Evolutionary conservation across 2,888 invertebrate species (phyloP), one percentile per base, ranked within the genome.

Genomic region (Ametastegia equiseti): DNA sequence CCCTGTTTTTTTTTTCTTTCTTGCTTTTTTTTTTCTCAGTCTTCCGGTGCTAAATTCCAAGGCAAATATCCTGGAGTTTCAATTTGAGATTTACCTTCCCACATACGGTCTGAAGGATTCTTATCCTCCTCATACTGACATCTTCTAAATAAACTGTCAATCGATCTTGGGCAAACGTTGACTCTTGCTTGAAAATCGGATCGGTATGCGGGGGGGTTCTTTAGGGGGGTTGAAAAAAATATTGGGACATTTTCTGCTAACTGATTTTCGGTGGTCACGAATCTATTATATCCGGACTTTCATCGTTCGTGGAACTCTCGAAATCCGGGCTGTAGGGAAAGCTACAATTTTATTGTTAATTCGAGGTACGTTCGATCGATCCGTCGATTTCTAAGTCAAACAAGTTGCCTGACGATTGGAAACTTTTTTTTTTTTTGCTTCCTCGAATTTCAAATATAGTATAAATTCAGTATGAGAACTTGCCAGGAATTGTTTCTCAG

Each of bases 11-110:
- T 39, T 19, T 65, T 65, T 36, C 36, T 30, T 60, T 60, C 30
- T 47, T 0, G 30, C 15, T 15, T 13, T n/a, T 11, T 13, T 36
- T 39, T 39, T 19, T n/a, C 36, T 5, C 30, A 33, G 33, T n/a
- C n/a, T n/a, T 33, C n/a, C n/a, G 65, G 19, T 27, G 36, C 39
- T 19, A 67, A 67, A 67, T n/a, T 36, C 19, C 19, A 23, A n/a
- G n/a, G 67, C 36, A 67, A 67, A 67, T 39, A 36, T 36, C 67
- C 67, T 39, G 36, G 39, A 23, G 36, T 67, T 65, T 33, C 36
- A 65, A 65, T 36, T 19, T 36, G 39, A 13, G 65, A 65, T 65
- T 13, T 42, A 42, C n/a, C n/a, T n/a, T n/a, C n/a, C n/a, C n/a
- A n/a, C n/a, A n/a, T 50, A 50, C 19, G n/a, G 15, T 27, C n/a